Conservation (phyloP, 2,797 vertebrate genomes). For the Rhinoraja longicauda region DNA sequence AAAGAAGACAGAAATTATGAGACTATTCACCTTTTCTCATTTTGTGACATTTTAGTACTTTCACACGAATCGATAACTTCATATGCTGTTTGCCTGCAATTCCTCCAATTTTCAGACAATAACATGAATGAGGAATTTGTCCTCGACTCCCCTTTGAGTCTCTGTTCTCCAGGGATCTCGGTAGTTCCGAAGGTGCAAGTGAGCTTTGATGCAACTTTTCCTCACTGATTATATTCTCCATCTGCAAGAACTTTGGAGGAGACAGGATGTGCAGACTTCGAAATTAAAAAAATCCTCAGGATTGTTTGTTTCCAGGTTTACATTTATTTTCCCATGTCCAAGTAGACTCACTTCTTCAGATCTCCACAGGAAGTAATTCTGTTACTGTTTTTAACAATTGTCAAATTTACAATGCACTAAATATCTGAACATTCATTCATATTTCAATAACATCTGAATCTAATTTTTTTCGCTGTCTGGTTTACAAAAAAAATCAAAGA, state of each 20-base stretch:
- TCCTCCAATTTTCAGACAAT: background rate
- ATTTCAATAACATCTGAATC: background rate
- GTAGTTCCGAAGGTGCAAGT: background rate
- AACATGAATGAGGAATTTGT: background rate
- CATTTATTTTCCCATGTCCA: background rate
- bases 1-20: background rate
- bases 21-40: background rate
- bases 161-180: background rate
- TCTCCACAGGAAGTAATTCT: background rate
- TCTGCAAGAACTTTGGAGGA: background rate
- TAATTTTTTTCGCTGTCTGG: background rate
- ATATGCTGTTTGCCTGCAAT: background rate
- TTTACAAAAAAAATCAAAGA: background rate
- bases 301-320: slow-evolving; percentile 16
- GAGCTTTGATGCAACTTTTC: background rate
- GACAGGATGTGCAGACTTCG: background rate
- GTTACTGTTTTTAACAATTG: background rate
- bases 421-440: background rate
- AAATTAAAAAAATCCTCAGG: background rate
- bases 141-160: background rate
- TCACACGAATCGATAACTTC: background rate
- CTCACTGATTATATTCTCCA: background rate
- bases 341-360: background rate
- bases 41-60: background rate
- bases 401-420: background rate